Conservation (phyloP, 2,797 vertebrate genomes). For the Linurgus olivaceus region DNA sequence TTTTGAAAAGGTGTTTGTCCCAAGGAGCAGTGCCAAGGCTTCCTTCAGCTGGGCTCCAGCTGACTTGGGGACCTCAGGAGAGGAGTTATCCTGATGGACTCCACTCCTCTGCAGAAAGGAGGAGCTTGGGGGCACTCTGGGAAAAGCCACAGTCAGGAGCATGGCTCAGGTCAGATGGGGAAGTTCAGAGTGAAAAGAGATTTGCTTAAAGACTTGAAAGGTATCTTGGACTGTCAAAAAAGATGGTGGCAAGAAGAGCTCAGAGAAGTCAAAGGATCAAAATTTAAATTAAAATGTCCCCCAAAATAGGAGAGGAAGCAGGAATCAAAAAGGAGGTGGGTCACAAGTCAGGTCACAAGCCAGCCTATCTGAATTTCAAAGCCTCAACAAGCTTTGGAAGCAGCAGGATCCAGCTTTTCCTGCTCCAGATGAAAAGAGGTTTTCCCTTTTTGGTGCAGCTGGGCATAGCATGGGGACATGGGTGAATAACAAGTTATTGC, state of each 20-base stretch:
- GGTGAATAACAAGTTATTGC: not conserved
- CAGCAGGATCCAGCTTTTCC: not conserved
- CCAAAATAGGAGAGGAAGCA: not conserved
- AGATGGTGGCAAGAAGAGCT: not conserved
- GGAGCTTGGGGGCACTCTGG: not conserved
- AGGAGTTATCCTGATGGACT: not conserved
- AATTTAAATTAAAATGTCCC: not conserved
- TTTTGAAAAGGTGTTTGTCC: slow-evolving; percentile 59
- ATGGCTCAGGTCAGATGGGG: not conserved
- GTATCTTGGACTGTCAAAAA: not conserved
- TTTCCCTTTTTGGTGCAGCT: not conserved
- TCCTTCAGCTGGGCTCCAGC: slow-evolving; percentile 1
- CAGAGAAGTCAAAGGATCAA: not conserved
- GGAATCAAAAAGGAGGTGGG: not conserved
- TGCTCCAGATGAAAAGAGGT: not conserved
- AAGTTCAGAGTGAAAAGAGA: not conserved
- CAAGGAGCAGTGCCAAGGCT: slow-evolving; percentile 19
- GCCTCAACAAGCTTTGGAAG: not conserved
- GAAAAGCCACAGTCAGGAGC: not conserved
- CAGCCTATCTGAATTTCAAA: not conserved
- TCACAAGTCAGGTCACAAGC: not conserved
- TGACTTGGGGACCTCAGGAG: slow-evolving; percentile 17
- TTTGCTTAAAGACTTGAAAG: not conserved
- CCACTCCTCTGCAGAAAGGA: not conserved
- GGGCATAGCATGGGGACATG: not conserved